Conservation (phyloP, 2,113 vertebrate genomes). For the Serinus canaria region DNA sequence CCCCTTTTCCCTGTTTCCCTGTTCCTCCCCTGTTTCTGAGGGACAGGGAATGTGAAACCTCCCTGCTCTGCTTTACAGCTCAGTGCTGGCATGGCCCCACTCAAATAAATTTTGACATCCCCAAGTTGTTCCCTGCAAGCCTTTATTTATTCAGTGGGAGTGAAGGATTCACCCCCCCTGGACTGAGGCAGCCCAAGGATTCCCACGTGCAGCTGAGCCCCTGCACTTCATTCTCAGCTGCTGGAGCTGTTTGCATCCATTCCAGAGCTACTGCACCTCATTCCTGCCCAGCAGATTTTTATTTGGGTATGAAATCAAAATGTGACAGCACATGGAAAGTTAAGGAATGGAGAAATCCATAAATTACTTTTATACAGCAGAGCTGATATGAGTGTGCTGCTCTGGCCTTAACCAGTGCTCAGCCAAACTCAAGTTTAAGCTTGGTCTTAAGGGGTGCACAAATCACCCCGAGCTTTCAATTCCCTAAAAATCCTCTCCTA, state of each 20-base stretch:
- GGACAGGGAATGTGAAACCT: background rate
- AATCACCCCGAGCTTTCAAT: background rate
- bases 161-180: background rate
- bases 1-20: background rate
- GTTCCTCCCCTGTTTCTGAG: background rate
- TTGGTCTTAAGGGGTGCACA: background rate
- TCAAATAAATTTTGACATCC: background rate
- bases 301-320: conserved; percentile 59
- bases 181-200: conserved; percentile 17
- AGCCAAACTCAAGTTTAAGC: background rate
- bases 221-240: background rate
- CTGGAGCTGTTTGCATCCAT: conserved; percentile 48
- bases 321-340: conserved; percentile 27
- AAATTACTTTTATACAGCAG: background rate
- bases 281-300: conserved; percentile 50
- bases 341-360: conserved; percentile 40
- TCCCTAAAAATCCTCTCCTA: background rate
- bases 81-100: background rate
- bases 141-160: conserved; percentile 43
- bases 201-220: conserved; percentile 39
- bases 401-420: background rate
- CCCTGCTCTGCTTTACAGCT: background rate
- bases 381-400: background rate
- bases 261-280: conserved; percentile 5
- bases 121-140: background rate